A percentile compares a stretch with the other conserved stretches of the same genome.
Conservation (phyloP, 23 tunicate genomes). For the Botrylloides violaceus region DNA sequence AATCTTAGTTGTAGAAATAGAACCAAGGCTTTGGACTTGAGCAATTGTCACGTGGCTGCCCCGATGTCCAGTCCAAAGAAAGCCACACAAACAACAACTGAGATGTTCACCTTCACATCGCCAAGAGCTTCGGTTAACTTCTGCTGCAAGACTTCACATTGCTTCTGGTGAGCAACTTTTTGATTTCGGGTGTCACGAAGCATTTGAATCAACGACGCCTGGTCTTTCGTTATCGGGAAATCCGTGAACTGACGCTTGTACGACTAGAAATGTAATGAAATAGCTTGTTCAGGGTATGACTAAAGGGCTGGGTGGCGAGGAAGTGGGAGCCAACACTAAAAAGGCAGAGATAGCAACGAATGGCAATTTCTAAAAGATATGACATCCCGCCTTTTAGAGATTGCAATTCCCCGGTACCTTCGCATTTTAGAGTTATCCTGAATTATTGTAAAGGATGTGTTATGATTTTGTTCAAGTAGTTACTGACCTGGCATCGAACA, state of each 20-base stretch:
- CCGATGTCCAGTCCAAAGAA: no score
- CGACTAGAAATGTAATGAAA: constrained; percentile 22
- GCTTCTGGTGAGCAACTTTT: constrained; percentile 53
- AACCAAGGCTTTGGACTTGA: no score
- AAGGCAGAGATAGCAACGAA: no score
- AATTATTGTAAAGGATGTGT: no score
- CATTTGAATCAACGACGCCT: constrained; percentile 51
- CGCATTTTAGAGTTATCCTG: no score
- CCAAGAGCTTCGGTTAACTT: constrained; percentile 79
- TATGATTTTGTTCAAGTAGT: neutral
- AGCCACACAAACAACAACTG: no score
- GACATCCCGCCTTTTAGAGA: no score
- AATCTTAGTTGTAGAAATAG: no score
- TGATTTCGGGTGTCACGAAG: constrained; percentile 50
- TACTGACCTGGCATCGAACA: constrained; percentile 58
- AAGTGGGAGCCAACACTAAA: neutral
- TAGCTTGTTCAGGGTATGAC: neutral
- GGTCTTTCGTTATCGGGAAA: constrained; percentile 46
- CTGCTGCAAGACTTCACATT: constrained; percentile 65
- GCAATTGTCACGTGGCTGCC: no score
- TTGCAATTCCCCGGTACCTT: no score
- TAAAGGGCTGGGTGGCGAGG: neutral
- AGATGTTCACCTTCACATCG: constrained; percentile 75
- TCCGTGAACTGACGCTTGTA: constrained; percentile 76
- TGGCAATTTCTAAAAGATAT: no score